Base-by-base conservation (phyloP, 2,888 invertebrate genomes). In the Melolontha melolontha region DNA sequence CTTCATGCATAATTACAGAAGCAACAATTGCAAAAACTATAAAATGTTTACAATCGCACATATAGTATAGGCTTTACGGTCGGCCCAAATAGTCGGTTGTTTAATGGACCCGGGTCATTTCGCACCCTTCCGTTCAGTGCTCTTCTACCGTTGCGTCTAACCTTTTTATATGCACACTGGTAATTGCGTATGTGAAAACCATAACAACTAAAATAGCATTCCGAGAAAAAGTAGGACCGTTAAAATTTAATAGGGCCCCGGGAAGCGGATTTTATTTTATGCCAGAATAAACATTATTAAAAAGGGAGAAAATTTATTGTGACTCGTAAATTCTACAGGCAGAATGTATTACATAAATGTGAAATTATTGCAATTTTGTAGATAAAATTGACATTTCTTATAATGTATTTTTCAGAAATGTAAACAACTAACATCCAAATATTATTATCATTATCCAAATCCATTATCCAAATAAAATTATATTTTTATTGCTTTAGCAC, bases 101-200 rank as follows among this genome's bases (percentile, higher is more conserved):
- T 51, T 64, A 64, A 64, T 64, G 52, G 64, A 51, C 29, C 27
- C 52, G 34, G 47, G 64, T 52, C 51, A 42, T 64, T 64, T 64
- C 51, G 64, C 64, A 39, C 64, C 42, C 42, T 52, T 42, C 64
- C 40, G 11, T 40, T 51, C 64, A 40, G 34, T 49, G 63, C 49
- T 51, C 64, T 52, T 64, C n/a, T 41, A 14, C 27, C 17, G 42
- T 40, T 64, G 27, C 51, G 41, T 34, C 34, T 59, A 59, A 59
- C 59, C 52, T 64, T 64, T 64, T 64, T 64, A 64, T 64, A 64
- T 64, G 64, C 64, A 64, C 64, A 51, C 41, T 39, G 27, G 64
- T 64, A 64, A 64, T 64, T 64, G 64, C 64, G 64, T 64, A 64
- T 64, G 64, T 64, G 64, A 64, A 64, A 64, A 64, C 64, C 64